Conservation (phyloP, 2,797 vertebrate species). For the Clarias platycephalus region DNA sequence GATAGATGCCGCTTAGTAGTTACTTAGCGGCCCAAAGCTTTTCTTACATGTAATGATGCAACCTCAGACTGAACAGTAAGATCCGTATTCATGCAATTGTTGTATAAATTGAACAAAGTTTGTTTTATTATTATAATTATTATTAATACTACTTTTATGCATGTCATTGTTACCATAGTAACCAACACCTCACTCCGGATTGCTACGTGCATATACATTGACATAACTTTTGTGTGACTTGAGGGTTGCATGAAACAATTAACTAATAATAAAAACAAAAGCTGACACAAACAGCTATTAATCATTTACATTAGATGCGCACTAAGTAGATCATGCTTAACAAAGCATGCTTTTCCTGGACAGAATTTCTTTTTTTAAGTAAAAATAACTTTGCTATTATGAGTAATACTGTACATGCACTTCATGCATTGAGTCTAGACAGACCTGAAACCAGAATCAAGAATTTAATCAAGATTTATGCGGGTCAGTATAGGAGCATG, state of each 20-base stretch:
- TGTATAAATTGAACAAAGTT: neutral
- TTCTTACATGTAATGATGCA: neutral
- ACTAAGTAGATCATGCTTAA: neutral
- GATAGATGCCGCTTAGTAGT: neutral
- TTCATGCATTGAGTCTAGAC: neutral
- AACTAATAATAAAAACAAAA: conserved; percentile 1
- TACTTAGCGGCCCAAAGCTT: neutral
- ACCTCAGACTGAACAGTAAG: neutral
- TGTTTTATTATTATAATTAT: neutral
- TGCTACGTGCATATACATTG: neutral
- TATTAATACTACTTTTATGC: neutral
- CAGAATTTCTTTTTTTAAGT: neutral
- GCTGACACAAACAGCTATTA: neutral
- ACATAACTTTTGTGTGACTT: neutral
- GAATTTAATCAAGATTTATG: neutral
- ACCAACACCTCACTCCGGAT: neutral
- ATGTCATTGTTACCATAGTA: neutral
- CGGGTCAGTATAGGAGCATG: neutral
- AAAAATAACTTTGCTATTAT: neutral
- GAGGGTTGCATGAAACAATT: neutral
- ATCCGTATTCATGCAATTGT: neutral
- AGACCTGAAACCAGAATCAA: neutral
- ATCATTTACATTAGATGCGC: neutral
- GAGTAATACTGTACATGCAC: neutral
- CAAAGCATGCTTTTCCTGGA: neutral